Conservation (phyloP, 2,888 invertebrate species). For the Buathra laborator region DNA sequence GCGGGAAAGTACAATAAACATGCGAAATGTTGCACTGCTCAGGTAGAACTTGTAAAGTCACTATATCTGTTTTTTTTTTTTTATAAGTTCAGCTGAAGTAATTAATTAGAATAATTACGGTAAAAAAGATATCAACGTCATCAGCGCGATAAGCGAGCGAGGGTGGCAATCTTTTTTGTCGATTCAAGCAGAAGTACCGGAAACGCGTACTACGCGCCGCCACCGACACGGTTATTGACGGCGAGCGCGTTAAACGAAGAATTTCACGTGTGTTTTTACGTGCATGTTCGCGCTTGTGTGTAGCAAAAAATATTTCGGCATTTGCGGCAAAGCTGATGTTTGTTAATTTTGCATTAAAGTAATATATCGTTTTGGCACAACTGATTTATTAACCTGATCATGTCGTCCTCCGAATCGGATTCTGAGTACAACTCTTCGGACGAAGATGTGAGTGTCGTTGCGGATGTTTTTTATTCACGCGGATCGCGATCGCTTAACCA, state of each 20-base stretch:
- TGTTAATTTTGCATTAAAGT: background rate
- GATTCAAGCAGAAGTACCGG: background rate
- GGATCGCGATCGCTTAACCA: slow-evolving; percentile 48
- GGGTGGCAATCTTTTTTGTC: background rate
- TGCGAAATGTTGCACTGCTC: background rate
- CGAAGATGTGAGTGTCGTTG: slow-evolving; percentile 86
- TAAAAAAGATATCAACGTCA: background rate
- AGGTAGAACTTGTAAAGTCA: background rate
- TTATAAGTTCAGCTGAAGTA: background rate
- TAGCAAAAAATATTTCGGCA: slow-evolving; percentile 1
- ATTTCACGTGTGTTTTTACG: slow-evolving; percentile 6
- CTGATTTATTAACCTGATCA: slow-evolving; percentile 35
- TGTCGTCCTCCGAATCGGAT: slow-evolving; percentile 79
- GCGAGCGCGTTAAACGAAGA: background rate
- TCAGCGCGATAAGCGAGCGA: background rate
- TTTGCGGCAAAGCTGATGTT: background rate
- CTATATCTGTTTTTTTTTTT: background rate
- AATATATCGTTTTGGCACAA: background rate
- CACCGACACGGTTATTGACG: slow-evolving; percentile 13
- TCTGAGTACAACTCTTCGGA: slow-evolving; percentile 87
- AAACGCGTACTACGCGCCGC: background rate
- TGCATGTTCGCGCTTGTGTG: background rate
- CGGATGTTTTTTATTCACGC: background rate
- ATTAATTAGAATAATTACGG: background rate
- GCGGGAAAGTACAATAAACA: background rate